phyloP scores from a whole-genome alignment of 2,888 invertebrate genomes.

The Thymelicus acteon region DNA sequence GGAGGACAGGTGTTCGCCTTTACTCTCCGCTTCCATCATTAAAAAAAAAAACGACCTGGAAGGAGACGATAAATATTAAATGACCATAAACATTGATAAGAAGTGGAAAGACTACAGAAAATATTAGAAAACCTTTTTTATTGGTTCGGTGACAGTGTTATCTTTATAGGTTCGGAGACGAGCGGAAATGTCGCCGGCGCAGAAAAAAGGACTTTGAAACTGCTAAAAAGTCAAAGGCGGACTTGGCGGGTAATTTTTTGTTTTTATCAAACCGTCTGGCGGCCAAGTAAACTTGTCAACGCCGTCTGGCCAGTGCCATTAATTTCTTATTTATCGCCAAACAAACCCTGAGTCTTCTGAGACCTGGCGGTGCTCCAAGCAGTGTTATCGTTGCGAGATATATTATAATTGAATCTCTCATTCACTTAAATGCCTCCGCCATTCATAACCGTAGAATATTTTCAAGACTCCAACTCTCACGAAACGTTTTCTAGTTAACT shows the following conservation, averaged over 20 bases:
- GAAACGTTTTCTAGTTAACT: not conserved
- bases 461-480: slow-evolving; percentile 33
- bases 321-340: slow-evolving; percentile 63
- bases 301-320: slow-evolving; percentile 64
- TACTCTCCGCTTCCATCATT: slow-evolving; percentile 10
- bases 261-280: slow-evolving; percentile 57
- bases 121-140: slow-evolving; percentile 5
- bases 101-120: slow-evolving; percentile 11
- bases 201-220: slow-evolving; percentile 29
- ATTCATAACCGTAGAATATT: slow-evolving; percentile 47
- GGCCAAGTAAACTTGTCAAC: slow-evolving; percentile 66
- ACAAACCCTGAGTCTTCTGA: slow-evolving; percentile 56
- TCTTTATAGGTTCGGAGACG: slow-evolving; percentile 10
- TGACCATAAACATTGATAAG: slow-evolving; percentile 21
- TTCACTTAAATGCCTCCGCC: slow-evolving; percentile 48
- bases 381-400: slow-evolving; percentile 52
- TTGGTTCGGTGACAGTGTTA: not conserved
- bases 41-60: slow-evolving; percentile 4
- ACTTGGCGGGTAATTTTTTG: slow-evolving; percentile 45
- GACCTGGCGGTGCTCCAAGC: slow-evolving; percentile 59
- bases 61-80: slow-evolving; percentile 8
- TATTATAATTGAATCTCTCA: slow-evolving; percentile 55
- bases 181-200: slow-evolving; percentile 28
- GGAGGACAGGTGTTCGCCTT: slow-evolving; percentile 15
- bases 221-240: slow-evolving; percentile 37